A percentile compares a stretch with the other conserved stretches of the same genome.
These are phyloP conservation scores for Netelia virgata DNA, from an alignment of 2,888 invertebrate species.

Conservation along the genomic window DNA sequence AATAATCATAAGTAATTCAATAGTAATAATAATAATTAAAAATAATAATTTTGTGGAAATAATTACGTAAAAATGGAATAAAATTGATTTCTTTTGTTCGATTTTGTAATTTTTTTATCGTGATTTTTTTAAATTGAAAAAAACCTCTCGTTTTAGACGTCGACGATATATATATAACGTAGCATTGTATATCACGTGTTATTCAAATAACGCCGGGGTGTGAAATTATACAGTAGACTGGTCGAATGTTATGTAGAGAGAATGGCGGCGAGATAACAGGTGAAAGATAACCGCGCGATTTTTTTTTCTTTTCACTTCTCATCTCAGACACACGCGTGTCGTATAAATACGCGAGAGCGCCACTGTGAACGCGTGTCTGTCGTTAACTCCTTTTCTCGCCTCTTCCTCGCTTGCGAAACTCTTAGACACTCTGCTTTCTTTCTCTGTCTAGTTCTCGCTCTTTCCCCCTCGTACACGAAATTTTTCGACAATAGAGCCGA, in stretches of 20 bases:
- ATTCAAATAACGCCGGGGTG: conserved; percentile 6
- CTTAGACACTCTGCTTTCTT: background rate
- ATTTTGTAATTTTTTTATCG: too few relatives aligned
- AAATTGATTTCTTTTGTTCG: too few relatives aligned
- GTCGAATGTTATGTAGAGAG: conserved; percentile 9
- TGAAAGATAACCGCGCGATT: conserved; percentile 51
- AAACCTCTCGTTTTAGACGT: background rate
- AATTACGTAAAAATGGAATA: too few relatives aligned
- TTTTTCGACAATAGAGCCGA: conserved; percentile 37
- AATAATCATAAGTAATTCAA: too few relatives aligned
- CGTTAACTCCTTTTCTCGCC: conserved; percentile 8
- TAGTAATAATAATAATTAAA: too few relatives aligned
- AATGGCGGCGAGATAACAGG: conserved; percentile 40
- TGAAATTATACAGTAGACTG: conserved; percentile 23
- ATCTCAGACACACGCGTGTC: conserved; percentile 21
- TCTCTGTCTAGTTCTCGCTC: background rate
- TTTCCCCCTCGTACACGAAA: background rate
- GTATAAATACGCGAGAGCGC: conserved; percentile 6
- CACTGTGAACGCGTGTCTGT: background rate
- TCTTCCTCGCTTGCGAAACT: background rate
- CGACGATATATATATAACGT: background rate
- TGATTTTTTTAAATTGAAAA: too few relatives aligned
- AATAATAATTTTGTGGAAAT: too few relatives aligned
- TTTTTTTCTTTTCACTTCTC: conserved; percentile 4
- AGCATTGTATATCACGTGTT: background rate